phyloP scores from a whole-genome alignment of 2,888 invertebrate species.

The Philonicus albiceps region DNA sequence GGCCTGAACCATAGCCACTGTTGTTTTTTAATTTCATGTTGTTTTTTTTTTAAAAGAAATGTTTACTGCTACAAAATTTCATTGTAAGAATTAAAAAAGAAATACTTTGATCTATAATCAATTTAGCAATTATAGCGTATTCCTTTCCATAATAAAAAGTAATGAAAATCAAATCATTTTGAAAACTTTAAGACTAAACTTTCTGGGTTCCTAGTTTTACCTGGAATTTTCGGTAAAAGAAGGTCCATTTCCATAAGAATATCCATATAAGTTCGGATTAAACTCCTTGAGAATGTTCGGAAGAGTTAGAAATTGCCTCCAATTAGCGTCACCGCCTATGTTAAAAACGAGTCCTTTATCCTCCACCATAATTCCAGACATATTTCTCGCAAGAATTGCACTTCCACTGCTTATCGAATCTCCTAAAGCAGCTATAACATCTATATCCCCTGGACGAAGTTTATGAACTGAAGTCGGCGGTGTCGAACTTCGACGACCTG shows the following conservation, averaged over 20 bases:
- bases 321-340: slow-evolving; percentile 66
- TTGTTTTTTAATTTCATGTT: too few relatives aligned
- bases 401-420: slow-evolving; percentile 70
- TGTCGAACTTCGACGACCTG: slow-evolving; percentile 55
- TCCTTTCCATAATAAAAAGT: too few relatives aligned
- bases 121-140: too few relatives aligned
- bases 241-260: slow-evolving; percentile 65
- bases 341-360: slow-evolving; percentile 65
- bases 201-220: not conserved
- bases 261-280: slow-evolving; percentile 72
- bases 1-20: too few relatives aligned
- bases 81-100: too few relatives aligned
- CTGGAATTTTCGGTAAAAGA: slow-evolving; percentile 60
- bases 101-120: too few relatives aligned
- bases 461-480: slow-evolving; percentile 67
- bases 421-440: slow-evolving; percentile 69
- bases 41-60: too few relatives aligned
- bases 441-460: slow-evolving; percentile 70
- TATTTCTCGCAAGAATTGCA: slow-evolving; percentile 60
- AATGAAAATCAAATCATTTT: too few relatives aligned
- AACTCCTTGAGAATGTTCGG: slow-evolving; percentile 71
- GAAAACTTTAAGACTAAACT: too few relatives aligned
- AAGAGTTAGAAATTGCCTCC: slow-evolving; percentile 67
- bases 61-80: too few relatives aligned
- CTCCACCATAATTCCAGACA: slow-evolving; percentile 62